A percentile compares a stretch with the other conserved stretches of the same genome.
These are phyloP conservation scores for Macrophya annulata DNA, from an alignment of 2,888 invertebrate species.

Conservation along the genomic window DNA sequence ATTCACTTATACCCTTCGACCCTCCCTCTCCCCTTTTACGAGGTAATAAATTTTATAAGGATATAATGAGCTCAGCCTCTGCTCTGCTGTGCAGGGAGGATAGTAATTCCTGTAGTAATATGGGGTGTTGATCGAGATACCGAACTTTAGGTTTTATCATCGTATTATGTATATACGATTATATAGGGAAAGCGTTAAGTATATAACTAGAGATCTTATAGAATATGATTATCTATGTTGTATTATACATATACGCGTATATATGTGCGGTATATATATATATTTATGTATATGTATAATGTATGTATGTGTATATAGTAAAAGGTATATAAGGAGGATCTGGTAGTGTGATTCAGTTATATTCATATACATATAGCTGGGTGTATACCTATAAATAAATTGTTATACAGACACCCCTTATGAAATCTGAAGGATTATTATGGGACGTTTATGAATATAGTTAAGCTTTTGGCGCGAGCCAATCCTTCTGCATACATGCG, in stretches of 20 bases:
- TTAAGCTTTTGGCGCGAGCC: slow-evolving; percentile 25
- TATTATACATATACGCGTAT: neutral
- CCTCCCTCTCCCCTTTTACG: slow-evolving; percentile 4
- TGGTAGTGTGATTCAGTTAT: neutral
- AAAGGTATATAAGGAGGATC: neutral
- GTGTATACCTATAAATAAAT: too few species aligned
- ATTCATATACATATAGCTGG: too few species aligned
- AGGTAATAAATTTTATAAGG: slow-evolving; percentile 74
- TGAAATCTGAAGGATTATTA: neutral
- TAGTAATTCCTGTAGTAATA: slow-evolving; percentile 44
- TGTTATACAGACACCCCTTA: neutral
- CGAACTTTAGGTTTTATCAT: slow-evolving; percentile 60
- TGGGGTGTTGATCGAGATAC: slow-evolving; percentile 59
- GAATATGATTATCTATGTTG: slow-evolving; percentile 65
- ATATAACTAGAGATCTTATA: slow-evolving; percentile 74
- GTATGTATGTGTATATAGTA: neutral
- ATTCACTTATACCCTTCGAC: slow-evolving; percentile 22
- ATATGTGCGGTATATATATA: slow-evolving; percentile 22
- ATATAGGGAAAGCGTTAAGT: slow-evolving; percentile 75
- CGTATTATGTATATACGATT: slow-evolving; percentile 16
- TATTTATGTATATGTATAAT: too few species aligned
- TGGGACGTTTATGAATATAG: slow-evolving; percentile 21
- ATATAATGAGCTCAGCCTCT: slow-evolving; percentile 68
- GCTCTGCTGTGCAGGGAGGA: slow-evolving; percentile 46
- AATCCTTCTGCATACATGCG: neutral